Evolutionary conservation across 2,113 vertebrate species (phyloP).

Genomic region (Suricata suricatta): DNA sequence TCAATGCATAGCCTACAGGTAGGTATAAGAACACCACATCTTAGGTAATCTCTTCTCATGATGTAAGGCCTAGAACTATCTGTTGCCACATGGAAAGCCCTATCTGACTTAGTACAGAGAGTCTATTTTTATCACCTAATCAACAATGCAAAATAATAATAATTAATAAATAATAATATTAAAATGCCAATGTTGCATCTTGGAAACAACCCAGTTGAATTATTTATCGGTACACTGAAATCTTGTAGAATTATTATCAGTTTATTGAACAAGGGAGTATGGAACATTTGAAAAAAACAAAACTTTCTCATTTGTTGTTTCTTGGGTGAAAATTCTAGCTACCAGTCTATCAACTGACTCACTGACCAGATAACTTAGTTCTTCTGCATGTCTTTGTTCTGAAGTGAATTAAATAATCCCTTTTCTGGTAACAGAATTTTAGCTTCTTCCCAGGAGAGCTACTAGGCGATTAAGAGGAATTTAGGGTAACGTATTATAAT

Average conservation of each 20-base stretch:
- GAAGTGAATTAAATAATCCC: conserved; percentile 64
- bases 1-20: conserved; percentile 14
- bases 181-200: conserved; percentile 46
- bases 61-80: conserved; percentile 66
- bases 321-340: not conserved
- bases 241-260: not conserved
- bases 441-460: conserved; percentile 60
- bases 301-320: not conserved
- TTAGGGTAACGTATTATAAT: conserved; percentile 66
- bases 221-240: not conserved
- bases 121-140: conserved; percentile 59
- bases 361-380: conserved; percentile 20
- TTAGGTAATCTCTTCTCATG: conserved; percentile 63
- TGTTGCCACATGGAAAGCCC: conserved; percentile 22
- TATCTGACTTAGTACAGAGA: not conserved
- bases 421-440: conserved; percentile 41
- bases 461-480: conserved; percentile 59
- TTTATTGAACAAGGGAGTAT: conserved; percentile 31
- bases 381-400: conserved; percentile 34
- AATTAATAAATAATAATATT: not conserved
- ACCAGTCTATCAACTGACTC: conserved; percentile 54
- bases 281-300: not conserved
- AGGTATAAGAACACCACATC: conserved; percentile 28
- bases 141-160: conserved; percentile 63
- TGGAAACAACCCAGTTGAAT: conserved; percentile 22